Evolutionary conservation across 1,140 invertebrate genomes (phyloP).

Genomic region (Drosophila rhopaloa): DNA sequence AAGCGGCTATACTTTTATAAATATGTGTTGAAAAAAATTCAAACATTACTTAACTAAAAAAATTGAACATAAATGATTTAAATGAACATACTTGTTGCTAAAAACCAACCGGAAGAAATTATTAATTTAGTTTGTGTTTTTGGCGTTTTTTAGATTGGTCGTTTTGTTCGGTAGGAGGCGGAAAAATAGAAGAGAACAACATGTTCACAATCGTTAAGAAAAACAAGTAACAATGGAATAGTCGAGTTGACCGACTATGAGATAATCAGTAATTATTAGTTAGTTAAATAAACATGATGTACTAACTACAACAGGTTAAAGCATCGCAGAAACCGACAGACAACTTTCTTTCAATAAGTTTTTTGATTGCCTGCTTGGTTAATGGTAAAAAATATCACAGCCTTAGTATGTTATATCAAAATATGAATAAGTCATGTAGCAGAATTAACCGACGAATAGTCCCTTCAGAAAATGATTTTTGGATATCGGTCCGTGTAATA

Average conservation of each 20-base stretch:
- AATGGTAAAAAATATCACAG: not conserved
- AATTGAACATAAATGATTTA: not conserved
- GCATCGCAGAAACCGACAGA: not conserved
- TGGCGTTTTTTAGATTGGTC: conserved; percentile 31
- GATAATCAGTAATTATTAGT: conserved; percentile 1
- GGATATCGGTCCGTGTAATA: too few species aligned
- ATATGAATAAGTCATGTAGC: too few species aligned
- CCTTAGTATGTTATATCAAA: not conserved
- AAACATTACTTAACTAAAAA: conserved; percentile 1
- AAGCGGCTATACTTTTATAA: not conserved
- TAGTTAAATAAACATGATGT: conserved; percentile 2
- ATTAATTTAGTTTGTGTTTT: conserved; percentile 18
- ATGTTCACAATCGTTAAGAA: conserved; percentile 62
- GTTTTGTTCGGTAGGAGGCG: conserved; percentile 54
- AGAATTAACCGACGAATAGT: too few species aligned
- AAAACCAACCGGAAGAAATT: conserved; percentile 34
- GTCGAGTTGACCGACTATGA: conserved; percentile 8
- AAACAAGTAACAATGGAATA: conserved; percentile 7
- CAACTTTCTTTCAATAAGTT: not conserved
- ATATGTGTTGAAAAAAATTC: not conserved
- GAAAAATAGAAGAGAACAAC: conserved; percentile 72
- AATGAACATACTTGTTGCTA: conserved; percentile 67
- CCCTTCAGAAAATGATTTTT: too few species aligned
- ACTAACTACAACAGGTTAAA: not conserved
- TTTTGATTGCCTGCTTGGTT: not conserved